Base-by-base conservation (phyloP, 2,113 vertebrate species). In the Hippoglossus stenolepis region DNA sequence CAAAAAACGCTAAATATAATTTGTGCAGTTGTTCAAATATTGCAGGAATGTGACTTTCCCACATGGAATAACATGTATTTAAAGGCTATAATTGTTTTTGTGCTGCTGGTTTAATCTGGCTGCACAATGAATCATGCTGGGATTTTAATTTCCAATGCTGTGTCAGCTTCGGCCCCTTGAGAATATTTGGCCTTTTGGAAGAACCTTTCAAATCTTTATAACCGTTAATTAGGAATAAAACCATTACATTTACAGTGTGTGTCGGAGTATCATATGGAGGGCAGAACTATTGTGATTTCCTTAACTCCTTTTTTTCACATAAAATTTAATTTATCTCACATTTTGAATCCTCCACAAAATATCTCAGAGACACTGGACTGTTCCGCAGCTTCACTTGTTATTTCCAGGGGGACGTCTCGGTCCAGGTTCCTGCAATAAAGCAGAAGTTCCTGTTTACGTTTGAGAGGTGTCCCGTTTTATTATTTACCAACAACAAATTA, bases 161-260 rank as follows among this genome's bases (percentile, higher is more conserved):
- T 57, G 70, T 75, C 57, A 68, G 61, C 18, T 60, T 68, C 38
- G 20, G 45, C 57, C 80, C 81, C 47, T 56, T 47, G 65, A 72
- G 68, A 61, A 28, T 51, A 45, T 51, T n/a, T 82, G 53, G 61
- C 47, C 67, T 83, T 86, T 76, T 26, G 49, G 54, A 14, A 51
- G 40, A 72, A 75, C 43, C 21, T 67, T 69, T 76, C 1, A 4
- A 70, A 69, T 60, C 15, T 28, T 58, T 74, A 24, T n/a, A 75
- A 63, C 60, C n/a, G 83, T 70, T 60, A 76, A 83, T 86, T 65
- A 80, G 54, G 65, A 65, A 45, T 54, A 65, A 84, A 82, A 78
- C 45, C 21, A 51, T 70, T 63, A 24, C n/a, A 82, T 57, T 71
- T 51, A 49, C 17, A 40, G 26, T 43, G 18, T 21, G 11, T 66